A percentile compares a stretch with the other conserved stretches of the same genome.
phyloP scores from a whole-genome alignment of 1,140 invertebrate species.

The Danaus melanippus region DNA sequence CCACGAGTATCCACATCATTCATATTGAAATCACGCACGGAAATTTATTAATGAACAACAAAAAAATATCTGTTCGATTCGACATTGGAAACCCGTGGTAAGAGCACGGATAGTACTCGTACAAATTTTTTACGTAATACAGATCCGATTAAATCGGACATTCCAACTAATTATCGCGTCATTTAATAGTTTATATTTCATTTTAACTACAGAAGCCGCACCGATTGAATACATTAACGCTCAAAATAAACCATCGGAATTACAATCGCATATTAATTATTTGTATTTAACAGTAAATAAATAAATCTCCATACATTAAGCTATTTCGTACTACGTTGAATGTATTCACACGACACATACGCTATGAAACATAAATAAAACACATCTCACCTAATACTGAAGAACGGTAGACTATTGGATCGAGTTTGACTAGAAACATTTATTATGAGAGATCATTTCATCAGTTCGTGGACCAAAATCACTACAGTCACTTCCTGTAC shows the following conservation, averaged over 20 bases:
- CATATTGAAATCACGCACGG: no score
- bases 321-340: neutral
- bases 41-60: no score
- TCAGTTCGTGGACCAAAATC: conserved; percentile 13
- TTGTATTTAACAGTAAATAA: conserved; percentile 1
- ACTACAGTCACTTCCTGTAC: conserved; percentile 32
- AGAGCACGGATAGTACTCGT: no score
- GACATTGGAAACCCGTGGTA: no score
- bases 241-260: conserved; percentile 1
- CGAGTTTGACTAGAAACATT: conserved; percentile 62
- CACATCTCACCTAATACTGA: conserved; percentile 37
- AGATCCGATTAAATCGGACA: conserved; percentile 58
- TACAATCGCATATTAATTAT: conserved; percentile 1
- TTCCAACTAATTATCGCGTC: conserved; percentile 35
- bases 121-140: neutral
- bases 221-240: conserved; percentile 26
- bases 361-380: conserved; percentile 31
- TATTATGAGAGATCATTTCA: conserved; percentile 52
- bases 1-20: no score
- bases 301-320: neutral
- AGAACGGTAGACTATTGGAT: conserved; percentile 43
- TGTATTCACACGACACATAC: conserved; percentile 29
- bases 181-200: conserved; percentile 25
- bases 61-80: no score
- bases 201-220: conserved; percentile 29